Evolutionary conservation across 2,113 vertebrate genomes (phyloP).

Genomic region (Calidris pugnax): DNA sequence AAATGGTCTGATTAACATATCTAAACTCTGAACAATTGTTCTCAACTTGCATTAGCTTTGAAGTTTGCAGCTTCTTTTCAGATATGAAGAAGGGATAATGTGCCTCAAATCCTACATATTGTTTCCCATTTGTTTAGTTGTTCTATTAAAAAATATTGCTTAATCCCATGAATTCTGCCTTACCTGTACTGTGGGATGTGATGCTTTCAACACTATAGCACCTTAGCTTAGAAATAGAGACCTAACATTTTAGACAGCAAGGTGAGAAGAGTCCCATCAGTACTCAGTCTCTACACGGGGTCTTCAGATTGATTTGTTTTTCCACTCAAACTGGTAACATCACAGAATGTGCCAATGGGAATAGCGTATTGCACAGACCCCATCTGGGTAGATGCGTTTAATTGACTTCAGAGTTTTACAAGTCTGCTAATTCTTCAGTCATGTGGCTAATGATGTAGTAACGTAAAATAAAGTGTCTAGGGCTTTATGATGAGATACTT

Average conservation of each 20-base stretch:
- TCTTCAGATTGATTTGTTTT: background rate
- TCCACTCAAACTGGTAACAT: background rate
- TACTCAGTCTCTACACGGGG: background rate
- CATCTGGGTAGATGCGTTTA: background rate
- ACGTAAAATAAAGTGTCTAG: background rate
- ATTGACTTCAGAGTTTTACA: background rate
- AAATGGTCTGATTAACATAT: conserved; percentile 48
- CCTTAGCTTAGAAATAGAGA: background rate
- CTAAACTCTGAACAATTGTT: conserved; percentile 53
- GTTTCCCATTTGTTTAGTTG: conserved; percentile 8
- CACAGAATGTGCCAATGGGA: background rate
- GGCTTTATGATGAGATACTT: background rate
- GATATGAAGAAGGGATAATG: conserved; percentile 30
- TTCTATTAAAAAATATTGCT: conserved; percentile 24
- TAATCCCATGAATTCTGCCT: background rate
- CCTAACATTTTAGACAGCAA: background rate
- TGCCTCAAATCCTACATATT: background rate
- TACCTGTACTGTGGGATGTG: background rate
- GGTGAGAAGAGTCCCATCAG: background rate
- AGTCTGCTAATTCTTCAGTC: background rate
- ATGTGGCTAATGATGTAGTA: background rate
- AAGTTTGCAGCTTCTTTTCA: conserved; percentile 61
- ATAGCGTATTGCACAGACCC: background rate
- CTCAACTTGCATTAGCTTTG: conserved; percentile 42
- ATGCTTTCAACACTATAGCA: background rate